Conservation (phyloP, 2,113 vertebrate species). For the Perognathus longimembris region DNA sequence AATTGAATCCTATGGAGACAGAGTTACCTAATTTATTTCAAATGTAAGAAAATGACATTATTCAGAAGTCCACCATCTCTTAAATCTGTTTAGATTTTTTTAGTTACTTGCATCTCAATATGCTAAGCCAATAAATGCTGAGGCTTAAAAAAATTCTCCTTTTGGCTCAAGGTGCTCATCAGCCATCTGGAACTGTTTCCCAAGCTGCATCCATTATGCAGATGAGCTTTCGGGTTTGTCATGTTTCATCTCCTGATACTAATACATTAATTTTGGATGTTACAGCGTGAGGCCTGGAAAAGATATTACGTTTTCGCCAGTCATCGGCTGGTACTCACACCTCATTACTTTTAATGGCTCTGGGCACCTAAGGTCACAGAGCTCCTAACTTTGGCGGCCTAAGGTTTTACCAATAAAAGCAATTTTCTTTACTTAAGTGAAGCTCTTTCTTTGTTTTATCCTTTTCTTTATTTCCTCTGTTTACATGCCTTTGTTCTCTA, state of each 20-base stretch:
- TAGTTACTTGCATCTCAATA: conserved; percentile 4
- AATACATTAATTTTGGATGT: conserved; percentile 81
- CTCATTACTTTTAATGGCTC: conserved; percentile 81
- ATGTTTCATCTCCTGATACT: conserved; percentile 84
- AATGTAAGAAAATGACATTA: conserved; percentile 53
- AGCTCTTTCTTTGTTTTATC: background rate
- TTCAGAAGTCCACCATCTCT: conserved; percentile 34
- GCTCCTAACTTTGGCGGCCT: conserved; percentile 61
- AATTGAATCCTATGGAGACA: background rate
- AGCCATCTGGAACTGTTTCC: conserved; percentile 85
- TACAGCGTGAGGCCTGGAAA: conserved; percentile 74
- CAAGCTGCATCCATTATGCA: conserved; percentile 84
- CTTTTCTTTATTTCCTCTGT: conserved; percentile 19
- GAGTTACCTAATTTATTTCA: conserved; percentile 47
- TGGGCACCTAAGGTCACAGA: conserved; percentile 79
- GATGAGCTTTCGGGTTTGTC: conserved; percentile 82
- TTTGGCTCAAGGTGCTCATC: conserved; percentile 85
- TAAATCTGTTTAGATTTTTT: conserved; percentile 43
- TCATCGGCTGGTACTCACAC: conserved; percentile 80
- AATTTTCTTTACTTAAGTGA: background rate
- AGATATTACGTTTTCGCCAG: conserved; percentile 78
- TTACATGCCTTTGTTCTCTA: background rate
- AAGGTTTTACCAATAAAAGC: conserved; percentile 67
- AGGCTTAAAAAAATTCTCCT: conserved; percentile 26
- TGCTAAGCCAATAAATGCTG: conserved; percentile 42